Evolutionary conservation across 2,888 invertebrate genomes (phyloP), one percentile per base, ranked within the genome.

Genomic region (Sicus ferrugineus): DNA sequence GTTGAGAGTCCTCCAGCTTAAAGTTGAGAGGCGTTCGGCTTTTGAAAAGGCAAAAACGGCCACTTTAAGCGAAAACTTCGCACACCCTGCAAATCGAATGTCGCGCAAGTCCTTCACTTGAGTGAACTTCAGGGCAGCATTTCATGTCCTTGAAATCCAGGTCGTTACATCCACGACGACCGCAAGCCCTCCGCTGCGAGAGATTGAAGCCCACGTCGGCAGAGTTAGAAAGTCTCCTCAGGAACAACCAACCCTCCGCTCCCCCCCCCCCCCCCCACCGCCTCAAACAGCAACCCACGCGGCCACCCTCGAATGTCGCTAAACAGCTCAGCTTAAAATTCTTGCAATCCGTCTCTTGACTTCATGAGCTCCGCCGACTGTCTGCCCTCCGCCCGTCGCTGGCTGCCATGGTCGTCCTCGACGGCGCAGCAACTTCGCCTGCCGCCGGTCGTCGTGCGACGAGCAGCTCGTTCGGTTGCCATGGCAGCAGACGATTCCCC

Each of bases 401-500:
- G 5, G 14, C n/a, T 42, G 16, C 42, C 11, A n/a, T 16, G 4
- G 14, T 16, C 16, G 16, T 42, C 3, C 42, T 9, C 42, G 42
- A 16, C 14, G n/a, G n/a, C n/a, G n/a, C n/a, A n/a, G n/a, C n/a
- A n/a, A n/a, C n/a, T 34, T 1, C 34, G 34, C 2, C 14, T 34
- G 34, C n/a, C n/a, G n/a, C n/a, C n/a, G n/a, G n/a, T 34, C 7
- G 38, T 34, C 38, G 38, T 34, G 38, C 11, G 34, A 7, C 34
- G 14, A 30, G 52, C 30, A 34, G 31, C 64, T 64, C 52, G 31
- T 34, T 48, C 23, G 31, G 67, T 67, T 67, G 67, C 59, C 56
- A 61, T 68, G 63, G 65, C 63, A 66, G 70, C 71, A 71, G 71
- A 71, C 71, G 59, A 31, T 67, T 54, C 69, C 61, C 68, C 63